phyloP scores from a whole-genome alignment of 2,888 invertebrate genomes.

The Cephus rjabovi region DNA sequence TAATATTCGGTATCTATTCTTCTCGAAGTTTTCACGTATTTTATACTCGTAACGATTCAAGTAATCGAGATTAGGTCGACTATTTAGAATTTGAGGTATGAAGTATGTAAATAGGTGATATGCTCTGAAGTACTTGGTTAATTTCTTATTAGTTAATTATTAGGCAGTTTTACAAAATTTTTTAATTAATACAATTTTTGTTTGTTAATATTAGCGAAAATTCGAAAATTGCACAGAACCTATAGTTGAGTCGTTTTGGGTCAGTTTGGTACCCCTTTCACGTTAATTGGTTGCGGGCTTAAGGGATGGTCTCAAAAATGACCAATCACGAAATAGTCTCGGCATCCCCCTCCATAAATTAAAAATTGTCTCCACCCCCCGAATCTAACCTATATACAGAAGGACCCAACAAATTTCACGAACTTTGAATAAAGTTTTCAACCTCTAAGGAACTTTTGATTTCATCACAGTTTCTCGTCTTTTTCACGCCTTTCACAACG shows the following conservation, averaged over 20 bases:
- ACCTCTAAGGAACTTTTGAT: background rate
- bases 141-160: too few species aligned
- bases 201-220: background rate
- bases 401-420: background rate
- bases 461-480: background rate
- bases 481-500: constrained; percentile 53
- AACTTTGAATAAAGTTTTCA: background rate
- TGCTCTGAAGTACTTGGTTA: too few species aligned
- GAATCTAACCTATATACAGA: background rate
- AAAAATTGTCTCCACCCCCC: background rate
- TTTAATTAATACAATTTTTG: too few species aligned
- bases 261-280: background rate
- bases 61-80: too few species aligned
- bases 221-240: background rate
- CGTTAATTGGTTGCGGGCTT: background rate
- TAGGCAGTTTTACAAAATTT: too few species aligned
- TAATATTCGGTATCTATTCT: too few species aligned
- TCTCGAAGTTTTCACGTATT: too few species aligned
- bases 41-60: too few species aligned
- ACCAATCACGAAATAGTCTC: background rate
- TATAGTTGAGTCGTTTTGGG: background rate
- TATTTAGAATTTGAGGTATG: too few species aligned
- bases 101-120: too few species aligned
- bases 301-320: background rate
- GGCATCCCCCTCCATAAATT: background rate